Evolutionary conservation across 2,113 vertebrate species (phyloP).

Genomic region (Octodon degus): DNA sequence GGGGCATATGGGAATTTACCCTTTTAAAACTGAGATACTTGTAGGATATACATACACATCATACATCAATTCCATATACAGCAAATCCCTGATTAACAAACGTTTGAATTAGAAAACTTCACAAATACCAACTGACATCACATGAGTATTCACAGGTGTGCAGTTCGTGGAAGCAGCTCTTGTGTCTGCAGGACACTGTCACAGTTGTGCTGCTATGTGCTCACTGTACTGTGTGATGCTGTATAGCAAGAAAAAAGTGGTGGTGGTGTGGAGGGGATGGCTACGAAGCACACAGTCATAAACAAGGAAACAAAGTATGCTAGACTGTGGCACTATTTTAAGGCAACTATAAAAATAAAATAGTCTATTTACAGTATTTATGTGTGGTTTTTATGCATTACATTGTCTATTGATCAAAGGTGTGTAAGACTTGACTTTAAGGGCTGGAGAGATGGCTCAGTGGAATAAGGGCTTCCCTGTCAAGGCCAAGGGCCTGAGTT

Average conservation of each 20-base stretch:
- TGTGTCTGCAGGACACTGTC: background rate
- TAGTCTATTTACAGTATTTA: background rate
- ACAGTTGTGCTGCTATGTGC: background rate
- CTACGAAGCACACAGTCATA: background rate
- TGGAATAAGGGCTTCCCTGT: no score
- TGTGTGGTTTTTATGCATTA: background rate
- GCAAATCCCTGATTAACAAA: background rate
- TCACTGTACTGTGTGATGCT: background rate
- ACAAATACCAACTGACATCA: background rate
- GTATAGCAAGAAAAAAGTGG: background rate
- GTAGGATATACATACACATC: background rate
- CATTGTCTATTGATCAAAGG: background rate
- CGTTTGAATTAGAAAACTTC: background rate
- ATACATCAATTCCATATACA: background rate
- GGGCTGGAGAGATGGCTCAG: no score
- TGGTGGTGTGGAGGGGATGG: background rate
- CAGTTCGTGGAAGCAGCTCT: background rate
- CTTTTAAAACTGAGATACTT: constrained; percentile 8
- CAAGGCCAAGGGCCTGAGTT: no score
- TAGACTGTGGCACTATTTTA: background rate
- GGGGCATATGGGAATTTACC: background rate
- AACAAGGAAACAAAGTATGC: background rate
- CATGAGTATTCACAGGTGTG: background rate
- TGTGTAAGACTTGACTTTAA: background rate
- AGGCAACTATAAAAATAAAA: background rate